phyloP scores from a whole-genome alignment of 2,113 vertebrate species.

The Psittacus erithacus region DNA sequence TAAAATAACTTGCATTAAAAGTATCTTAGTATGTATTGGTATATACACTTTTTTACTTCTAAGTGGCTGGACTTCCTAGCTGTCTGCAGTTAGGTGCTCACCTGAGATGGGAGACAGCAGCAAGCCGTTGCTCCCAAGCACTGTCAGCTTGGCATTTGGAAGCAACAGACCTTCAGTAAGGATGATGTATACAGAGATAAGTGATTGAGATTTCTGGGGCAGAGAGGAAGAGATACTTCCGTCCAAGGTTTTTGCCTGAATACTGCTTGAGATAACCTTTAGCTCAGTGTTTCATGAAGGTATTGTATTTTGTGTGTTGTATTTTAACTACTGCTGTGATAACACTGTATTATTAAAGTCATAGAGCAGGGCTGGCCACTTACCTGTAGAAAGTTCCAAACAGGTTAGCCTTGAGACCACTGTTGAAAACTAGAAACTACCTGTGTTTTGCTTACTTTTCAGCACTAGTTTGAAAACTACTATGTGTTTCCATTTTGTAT shows the following conservation, averaged over 20 bases:
- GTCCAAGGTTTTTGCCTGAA: not conserved
- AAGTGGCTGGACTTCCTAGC: not conserved
- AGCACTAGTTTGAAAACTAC: not conserved
- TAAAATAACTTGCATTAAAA: not conserved
- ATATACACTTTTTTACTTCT: not conserved
- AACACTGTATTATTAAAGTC: not conserved
- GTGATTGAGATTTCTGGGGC: not conserved
- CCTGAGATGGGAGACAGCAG: not conserved
- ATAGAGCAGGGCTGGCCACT: not conserved
- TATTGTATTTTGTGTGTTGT: not conserved
- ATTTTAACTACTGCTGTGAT: not conserved
- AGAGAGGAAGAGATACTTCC: not conserved
- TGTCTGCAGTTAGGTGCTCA: not conserved
- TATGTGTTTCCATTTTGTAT: not conserved
- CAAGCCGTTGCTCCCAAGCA: not conserved
- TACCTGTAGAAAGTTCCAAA: not conserved
- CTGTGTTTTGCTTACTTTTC: not conserved
- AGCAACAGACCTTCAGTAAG: not conserved
- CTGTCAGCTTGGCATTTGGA: not conserved
- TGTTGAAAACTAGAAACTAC: not conserved
- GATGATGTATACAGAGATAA: accelerated
- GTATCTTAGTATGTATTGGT: not conserved
- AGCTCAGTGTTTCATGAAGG: not conserved
- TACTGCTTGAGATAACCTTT: not conserved
- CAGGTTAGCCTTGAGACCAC: not conserved